These are phyloP conservation scores for Trichosurus vulpecula DNA, from an alignment of 2,797 vertebrate genomes.

Conservation along the genomic window DNA sequence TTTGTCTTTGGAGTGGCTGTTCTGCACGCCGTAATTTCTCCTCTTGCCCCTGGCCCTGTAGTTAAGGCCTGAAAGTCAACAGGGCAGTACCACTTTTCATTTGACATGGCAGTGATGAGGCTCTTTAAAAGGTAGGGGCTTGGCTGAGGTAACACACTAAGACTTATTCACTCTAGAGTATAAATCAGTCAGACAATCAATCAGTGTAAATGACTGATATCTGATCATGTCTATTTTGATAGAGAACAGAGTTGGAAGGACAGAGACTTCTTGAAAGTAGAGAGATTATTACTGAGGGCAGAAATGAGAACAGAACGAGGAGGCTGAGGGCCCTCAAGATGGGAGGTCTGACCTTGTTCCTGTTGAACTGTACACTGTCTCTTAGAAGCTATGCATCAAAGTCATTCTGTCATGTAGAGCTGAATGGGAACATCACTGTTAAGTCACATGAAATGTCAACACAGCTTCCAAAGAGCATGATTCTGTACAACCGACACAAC, in stretches of 20 bases:
- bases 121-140: not conserved
- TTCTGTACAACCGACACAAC: not conserved
- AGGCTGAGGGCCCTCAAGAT: not conserved
- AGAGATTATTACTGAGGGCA: not conserved
- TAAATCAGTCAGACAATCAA: not conserved
- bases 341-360: not conserved
- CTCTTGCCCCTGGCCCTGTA: not conserved
- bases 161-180: not conserved
- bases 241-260: not conserved
- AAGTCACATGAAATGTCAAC: not conserved
- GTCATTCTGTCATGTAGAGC: not conserved
- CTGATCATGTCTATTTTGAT: no score
- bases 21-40: not conserved
- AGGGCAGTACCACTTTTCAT: not conserved
- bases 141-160: not conserved
- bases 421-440: not conserved
- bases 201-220: not conserved
- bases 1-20: not conserved
- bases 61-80: not conserved
- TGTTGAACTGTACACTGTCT: not conserved
- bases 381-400: not conserved
- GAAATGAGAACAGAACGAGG: not conserved
- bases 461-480: not conserved
- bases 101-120: not conserved
- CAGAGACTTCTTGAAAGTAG: not conserved